Base-by-base conservation (phyloP, 2,888 invertebrate species). In the Spodoptera picta region DNA sequence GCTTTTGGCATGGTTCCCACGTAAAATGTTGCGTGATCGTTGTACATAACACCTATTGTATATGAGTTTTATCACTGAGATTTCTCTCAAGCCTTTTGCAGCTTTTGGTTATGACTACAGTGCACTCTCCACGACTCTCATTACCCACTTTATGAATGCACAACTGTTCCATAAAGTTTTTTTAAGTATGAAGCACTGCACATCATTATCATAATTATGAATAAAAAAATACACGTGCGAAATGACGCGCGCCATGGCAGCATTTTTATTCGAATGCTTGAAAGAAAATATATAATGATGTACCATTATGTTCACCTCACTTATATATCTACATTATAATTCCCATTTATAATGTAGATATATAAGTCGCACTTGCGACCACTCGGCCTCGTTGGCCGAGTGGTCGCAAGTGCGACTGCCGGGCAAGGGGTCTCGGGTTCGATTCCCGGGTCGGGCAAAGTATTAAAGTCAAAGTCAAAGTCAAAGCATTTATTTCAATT, bases 1-100 rank as follows among this genome's bases (percentile, higher is more conserved):
- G 72, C 47, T 75, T 60, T 78, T 76, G 72, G 79, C 79, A 71
- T 61, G 14, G 69, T 68, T 75, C 58, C 66, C 65, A 75, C 44
- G 44, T 75, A 49, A 53, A 68, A 64, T 56, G 52, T 71, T 60
- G 63, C 53, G 43, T 58, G 71, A 60, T 45, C 19, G 53, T 59
- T 53, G 58, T 69, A 69, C 49, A 45, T 59, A 46, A 31, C 44
- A 60, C 44, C 9, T 61, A 45, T 45, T 48, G 31, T 45, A 53
- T 36, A 50, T 66, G 31, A 24, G 11, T 56, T 63, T 48, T 52
- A 46, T 62, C 46, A 51, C 68, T 49, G 31, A 52, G 62, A 45
- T 71, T 56, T 70, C 63, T 65, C 64, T 69, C n/a, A 57, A 56
- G 44, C 49, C 31, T 58, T 61, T 57, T 51, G 41, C 47, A 45